Base-by-base conservation (phyloP, 2,888 invertebrate species). In the Perizoma flavofasciatum region DNA sequence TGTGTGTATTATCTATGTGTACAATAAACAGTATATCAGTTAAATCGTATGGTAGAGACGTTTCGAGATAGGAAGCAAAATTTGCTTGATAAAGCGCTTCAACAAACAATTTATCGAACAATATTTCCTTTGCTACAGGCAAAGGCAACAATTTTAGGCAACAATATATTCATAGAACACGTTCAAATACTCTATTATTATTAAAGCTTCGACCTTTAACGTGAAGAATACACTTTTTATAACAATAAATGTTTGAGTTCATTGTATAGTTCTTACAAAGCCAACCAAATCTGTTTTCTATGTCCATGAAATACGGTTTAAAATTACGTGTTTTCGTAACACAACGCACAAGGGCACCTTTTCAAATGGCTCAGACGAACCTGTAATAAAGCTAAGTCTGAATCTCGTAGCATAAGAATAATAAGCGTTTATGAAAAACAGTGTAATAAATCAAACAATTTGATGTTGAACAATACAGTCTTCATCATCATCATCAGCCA, bases 171-270 rank as follows among this genome's bases (percentile, higher is more conserved):
- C 53, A 66, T 61, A 55, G 50, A 49, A 62, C 50, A 61, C 56
- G 51, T 55, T 58, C 59, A 54, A 56, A 59, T 52, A 55, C 44
- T 61, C 55, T 61, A 62, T 62, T 62, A 57, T n/a, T 57, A 63
- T 61, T 55, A 56, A 59, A 63, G 55, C 61, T 59, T 53, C 48
- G 48, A 66, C 75, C 68, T 71, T 74, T 71, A 63, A 65, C 59
- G 60, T 55, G 57, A 69, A 70, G 65, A 73, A 67, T 66, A 69
- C 54, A 60, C 55, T 63, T 65, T 66, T 67, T 64, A 47, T 63
- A 71, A 69, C 67, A 70, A 72, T 67, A 67, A 52, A 67, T 66
- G 63, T 60, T 62, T 55, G 63, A 63, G 61, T 64, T 64, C 59
- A 55, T 59, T 62, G 66, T 65, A 63, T 68, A 65, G 45, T 47